Conservation (phyloP, 2,797 vertebrate species). For the Fratercula arctica region DNA sequence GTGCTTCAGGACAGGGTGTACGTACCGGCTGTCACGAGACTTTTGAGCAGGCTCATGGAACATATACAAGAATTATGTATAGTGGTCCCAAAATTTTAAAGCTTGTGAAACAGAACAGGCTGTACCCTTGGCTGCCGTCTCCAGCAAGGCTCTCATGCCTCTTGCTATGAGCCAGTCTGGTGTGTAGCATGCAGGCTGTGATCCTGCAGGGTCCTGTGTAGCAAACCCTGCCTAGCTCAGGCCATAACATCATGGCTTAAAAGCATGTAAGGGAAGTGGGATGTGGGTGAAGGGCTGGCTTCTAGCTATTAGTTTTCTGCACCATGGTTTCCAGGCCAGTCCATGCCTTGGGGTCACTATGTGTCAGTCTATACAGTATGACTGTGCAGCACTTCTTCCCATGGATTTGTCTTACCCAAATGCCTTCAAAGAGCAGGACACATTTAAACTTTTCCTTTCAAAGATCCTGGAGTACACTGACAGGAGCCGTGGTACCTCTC, state of each 20-base stretch:
- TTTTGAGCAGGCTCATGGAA: not conserved
- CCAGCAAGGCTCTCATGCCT: not conserved
- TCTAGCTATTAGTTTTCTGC: not conserved
- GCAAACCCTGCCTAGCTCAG: not conserved
- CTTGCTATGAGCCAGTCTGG: not conserved
- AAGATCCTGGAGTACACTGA: not conserved
- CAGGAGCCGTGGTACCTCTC: not conserved
- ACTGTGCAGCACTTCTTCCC: not conserved
- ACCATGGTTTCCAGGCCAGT: not conserved
- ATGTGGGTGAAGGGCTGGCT: not conserved
- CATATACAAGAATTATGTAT: not conserved
- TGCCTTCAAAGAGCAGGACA: not conserved
- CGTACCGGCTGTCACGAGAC: not conserved
- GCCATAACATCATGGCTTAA: rapidly evolving
- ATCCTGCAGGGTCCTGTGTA: not conserved
- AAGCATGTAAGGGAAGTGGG: not conserved
- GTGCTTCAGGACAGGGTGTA: not conserved
- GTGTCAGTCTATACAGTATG: not conserved
- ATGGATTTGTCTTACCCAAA: not conserved
- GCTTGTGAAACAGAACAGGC: not conserved
- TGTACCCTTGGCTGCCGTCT: not conserved
- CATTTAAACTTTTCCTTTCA: not conserved
- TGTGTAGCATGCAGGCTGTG: rapidly evolving
- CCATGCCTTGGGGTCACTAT: not conserved
- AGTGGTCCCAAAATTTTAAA: not conserved